Base-by-base conservation (phyloP, 2,888 invertebrate genomes). In the Cabera pusaria region DNA sequence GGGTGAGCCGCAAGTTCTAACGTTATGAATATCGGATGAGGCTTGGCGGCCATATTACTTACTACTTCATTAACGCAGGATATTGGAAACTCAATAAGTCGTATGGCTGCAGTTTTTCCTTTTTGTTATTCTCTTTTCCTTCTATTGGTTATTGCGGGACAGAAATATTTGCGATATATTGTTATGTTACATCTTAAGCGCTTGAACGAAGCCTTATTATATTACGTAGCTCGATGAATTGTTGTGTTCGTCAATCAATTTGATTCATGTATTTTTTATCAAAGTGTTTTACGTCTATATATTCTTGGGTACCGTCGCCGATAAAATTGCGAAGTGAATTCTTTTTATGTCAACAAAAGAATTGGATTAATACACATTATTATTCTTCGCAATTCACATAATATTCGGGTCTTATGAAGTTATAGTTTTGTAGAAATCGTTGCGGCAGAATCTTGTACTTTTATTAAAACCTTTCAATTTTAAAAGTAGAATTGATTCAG, bases 11-110 rank as follows among this genome's bases (percentile, higher is more conserved):
- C 64, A 68, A 69, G 65, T 68, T 70, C 66, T 64, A 69, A 57
- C 64, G 70, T 67, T 72, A 79, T 79, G 75, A 79, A 80, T 80
- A 77, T 72, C 60, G 52, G 60, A 78, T 78, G 73, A 72, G 49
- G 52, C 50, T 47, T 48, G 51, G 59, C 48, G 56, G 61, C 54
- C 49, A 58, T 61, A 61, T 67, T 59, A 62, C 59, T 29, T 57
- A 21, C 59, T 33, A 59, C 51, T 77, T 79, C 73, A 77, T 80
- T 81, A 80, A 63, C 70, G 64, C 68, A 66, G 54, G 66, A 73
- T 77, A 77, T 75, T 72, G 71, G 73, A 74, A 73, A 76, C 66
- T 64, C 71, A 72, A 73, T 72, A 77, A 70, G 24, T 24, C 25
- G 60, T 41, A 47, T 42, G 40, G 43, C 44, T 51, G 47, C 45